Conservation (phyloP, 2,888 invertebrate species). For the Hirtodrosophila duncani region DNA sequence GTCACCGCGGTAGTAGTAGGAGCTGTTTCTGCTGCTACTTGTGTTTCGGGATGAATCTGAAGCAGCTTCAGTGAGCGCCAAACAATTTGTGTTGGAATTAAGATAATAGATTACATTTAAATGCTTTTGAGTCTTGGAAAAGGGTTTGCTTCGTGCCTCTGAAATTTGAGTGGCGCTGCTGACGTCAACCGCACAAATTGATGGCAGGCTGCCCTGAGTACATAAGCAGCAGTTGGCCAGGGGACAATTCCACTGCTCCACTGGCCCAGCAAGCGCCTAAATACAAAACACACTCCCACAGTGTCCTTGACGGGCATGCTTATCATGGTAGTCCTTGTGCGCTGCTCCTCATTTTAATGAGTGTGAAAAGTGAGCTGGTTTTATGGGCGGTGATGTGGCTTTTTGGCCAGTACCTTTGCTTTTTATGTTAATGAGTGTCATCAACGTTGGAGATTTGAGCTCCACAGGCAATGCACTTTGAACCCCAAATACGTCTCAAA, state of each 20-base stretch:
- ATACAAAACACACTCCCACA: background rate
- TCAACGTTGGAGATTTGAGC: constrained; percentile 55
- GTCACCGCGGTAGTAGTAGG: constrained; percentile 35
- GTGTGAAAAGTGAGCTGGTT: constrained; percentile 68
- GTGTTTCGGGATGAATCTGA: background rate
- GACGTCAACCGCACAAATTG: constrained; percentile 36
- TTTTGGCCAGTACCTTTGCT: constrained; percentile 54
- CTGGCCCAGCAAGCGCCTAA: background rate
- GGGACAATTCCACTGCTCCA: constrained; percentile 2
- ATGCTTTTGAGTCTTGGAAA: constrained; percentile 48
- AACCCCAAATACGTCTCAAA: constrained; percentile 32
- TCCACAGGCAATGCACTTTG: constrained; percentile 34
- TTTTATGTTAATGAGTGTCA: constrained; percentile 70
- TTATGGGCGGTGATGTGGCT: constrained; percentile 42
- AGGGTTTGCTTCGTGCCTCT: constrained; percentile 49
- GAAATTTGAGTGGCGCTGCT: constrained; percentile 44
- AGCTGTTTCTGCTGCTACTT: background rate
- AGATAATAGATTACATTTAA: constrained; percentile 74
- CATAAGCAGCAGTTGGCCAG: too few relatives aligned
- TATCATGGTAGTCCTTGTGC: constrained; percentile 27
- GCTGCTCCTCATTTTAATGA: constrained; percentile 61
- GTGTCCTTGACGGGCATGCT: constrained; percentile 43
- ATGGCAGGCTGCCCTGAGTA: constrained; percentile 2
- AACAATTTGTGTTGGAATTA: constrained; percentile 72
- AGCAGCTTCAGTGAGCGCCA: constrained; percentile 25